Conservation (phyloP, 2,797 vertebrate species). For the Selene dorsalis region DNA sequence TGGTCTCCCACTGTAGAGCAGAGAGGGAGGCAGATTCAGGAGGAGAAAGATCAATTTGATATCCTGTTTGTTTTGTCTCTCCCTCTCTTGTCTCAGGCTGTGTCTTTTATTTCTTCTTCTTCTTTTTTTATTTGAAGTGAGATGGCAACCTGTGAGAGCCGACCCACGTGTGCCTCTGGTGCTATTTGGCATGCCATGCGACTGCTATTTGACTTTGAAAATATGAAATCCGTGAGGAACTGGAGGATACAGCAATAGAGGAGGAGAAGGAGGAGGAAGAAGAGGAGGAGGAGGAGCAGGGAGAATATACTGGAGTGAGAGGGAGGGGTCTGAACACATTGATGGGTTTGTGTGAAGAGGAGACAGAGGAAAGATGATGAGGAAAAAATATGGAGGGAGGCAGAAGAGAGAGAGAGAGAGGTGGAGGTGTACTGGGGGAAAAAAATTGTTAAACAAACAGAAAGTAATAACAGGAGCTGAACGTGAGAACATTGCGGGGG, state of each 20-base stretch:
- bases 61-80: constrained; percentile 59
- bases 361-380: constrained; percentile 37
- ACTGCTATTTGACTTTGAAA: constrained; percentile 73
- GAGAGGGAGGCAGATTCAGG: constrained; percentile 33
- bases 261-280: constrained; percentile 1
- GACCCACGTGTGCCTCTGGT: constrained; percentile 8
- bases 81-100: constrained; percentile 39
- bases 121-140: constrained; percentile 46
- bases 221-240: constrained; percentile 50
- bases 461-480: constrained; percentile 74
- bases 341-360: constrained; percentile 49
- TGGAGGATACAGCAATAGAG: neutral
- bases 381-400: constrained; percentile 24
- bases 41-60: constrained; percentile 57
- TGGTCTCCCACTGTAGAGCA: constrained; percentile 67
- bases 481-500: constrained; percentile 52
- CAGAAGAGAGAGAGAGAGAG: constrained; percentile 10
- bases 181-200: constrained; percentile 37
- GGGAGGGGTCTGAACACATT: constrained; percentile 35
- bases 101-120: constrained; percentile 36
- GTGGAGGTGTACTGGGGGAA: constrained; percentile 36
- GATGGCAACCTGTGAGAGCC: constrained; percentile 33
- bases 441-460: constrained; percentile 76
- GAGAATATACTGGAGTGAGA: constrained; percentile 17
- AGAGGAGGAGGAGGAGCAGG: constrained; percentile 17